A percentile compares a stretch with the other conserved stretches of the same genome.
These are phyloP conservation scores for Bombus picipes DNA, from an alignment of 1,140 invertebrate species.

Conservation along the genomic window DNA sequence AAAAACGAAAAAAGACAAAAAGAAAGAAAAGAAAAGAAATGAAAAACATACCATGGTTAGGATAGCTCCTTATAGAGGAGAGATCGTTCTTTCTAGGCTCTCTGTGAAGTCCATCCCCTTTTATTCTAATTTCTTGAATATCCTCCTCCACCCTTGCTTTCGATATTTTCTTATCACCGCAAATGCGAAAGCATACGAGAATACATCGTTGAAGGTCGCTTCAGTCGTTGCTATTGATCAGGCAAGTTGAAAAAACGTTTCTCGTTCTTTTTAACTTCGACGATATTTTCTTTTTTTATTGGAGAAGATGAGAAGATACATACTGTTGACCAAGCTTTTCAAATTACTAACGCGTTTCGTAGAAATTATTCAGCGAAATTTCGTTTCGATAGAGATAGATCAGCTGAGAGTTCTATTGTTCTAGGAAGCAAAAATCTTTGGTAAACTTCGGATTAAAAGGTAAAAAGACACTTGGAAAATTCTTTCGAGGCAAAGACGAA, in stretches of 20 bases:
- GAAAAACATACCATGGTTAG: neutral
- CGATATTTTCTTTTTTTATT: neutral
- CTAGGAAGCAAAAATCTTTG: too few relatives aligned
- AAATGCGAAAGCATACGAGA: neutral
- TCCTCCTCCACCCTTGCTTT: neutral
- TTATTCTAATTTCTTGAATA: neutral
- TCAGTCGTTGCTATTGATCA: constrained; percentile 1
- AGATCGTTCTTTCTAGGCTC: neutral
- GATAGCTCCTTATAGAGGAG: neutral
- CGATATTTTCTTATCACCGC: neutral
- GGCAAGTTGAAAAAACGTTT: neutral
- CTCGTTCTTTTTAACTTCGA: neutral
- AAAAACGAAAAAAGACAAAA: neutral
- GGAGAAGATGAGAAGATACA: too few relatives aligned
- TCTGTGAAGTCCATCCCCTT: neutral
- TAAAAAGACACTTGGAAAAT: too few relatives aligned
- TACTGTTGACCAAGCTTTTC: too few relatives aligned
- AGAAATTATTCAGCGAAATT: too few relatives aligned
- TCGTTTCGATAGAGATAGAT: too few relatives aligned
- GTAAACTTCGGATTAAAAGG: too few relatives aligned
- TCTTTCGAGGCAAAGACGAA: too few relatives aligned
- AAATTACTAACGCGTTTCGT: too few relatives aligned
- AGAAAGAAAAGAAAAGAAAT: neutral
- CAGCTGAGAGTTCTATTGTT: too few relatives aligned
- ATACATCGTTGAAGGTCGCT: neutral